Evolutionary conservation across 2,797 vertebrate species (phyloP).

Genomic region (Amazona finschi): DNA sequence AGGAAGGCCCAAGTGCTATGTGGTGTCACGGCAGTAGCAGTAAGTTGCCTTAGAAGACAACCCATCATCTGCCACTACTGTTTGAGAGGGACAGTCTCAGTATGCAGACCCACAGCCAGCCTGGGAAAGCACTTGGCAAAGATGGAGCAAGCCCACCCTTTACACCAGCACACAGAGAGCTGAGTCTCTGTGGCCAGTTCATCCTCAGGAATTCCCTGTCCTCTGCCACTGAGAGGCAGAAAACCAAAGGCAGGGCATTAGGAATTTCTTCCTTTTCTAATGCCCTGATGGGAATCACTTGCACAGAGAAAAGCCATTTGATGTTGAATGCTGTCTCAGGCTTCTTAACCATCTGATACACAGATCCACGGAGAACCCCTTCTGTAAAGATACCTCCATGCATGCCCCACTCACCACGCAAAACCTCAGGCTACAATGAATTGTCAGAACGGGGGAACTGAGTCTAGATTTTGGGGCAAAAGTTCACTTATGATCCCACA

Average conservation of each 20-base stretch:
- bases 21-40: neutral
- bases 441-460: neutral
- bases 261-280: neutral
- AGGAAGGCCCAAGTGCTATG: neutral
- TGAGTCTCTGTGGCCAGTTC: neutral
- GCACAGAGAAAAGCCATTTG: neutral
- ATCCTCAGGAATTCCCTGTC: neutral
- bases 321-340: neutral
- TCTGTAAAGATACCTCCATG: neutral
- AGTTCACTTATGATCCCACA: neutral
- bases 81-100: neutral
- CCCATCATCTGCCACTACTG: neutral
- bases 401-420: neutral
- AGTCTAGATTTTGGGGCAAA: neutral
- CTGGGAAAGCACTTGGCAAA: neutral
- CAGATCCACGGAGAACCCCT: neutral
- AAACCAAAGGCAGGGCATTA: neutral
- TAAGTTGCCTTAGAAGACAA: neutral
- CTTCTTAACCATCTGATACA: neutral
- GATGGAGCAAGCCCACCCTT: neutral
- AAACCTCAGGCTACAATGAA: neutral
- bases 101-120: neutral
- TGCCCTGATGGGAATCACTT: neutral
- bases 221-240: neutral
- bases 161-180: rapidly evolving